phyloP scores from a whole-genome alignment of 1,140 invertebrate species.

The Cydia pomonella region DNA sequence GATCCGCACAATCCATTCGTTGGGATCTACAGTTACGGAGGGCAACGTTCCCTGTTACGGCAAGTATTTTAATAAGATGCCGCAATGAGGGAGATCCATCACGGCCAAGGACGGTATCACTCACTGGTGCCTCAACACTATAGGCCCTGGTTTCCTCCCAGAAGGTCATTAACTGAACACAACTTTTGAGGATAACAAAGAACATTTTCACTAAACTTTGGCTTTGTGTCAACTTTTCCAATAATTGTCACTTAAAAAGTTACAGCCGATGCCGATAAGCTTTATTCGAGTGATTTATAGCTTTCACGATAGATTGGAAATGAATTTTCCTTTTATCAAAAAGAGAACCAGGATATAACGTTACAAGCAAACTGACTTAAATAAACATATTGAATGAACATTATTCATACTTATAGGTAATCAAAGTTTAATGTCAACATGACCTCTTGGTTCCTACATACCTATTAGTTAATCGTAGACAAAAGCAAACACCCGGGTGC shows the following conservation, averaged over 20 bases:
- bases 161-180: slow-evolving; percentile 40
- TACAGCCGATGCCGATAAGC: slow-evolving; percentile 12
- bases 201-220: slow-evolving; percentile 18
- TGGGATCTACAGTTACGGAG: slow-evolving; percentile 16
- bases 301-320: slow-evolving; percentile 3
- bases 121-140: slow-evolving; percentile 45
- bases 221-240: slow-evolving; percentile 31
- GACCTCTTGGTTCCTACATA: slow-evolving; percentile 23
- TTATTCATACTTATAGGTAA: slow-evolving; percentile 9
- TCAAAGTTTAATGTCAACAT: slow-evolving; percentile 20
- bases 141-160: slow-evolving; percentile 39
- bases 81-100: slow-evolving; percentile 47
- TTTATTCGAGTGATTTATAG: slow-evolving; percentile 24
- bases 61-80: slow-evolving; percentile 44
- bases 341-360: not conserved
- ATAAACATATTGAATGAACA: slow-evolving; percentile 5
- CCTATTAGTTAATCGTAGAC: slow-evolving; percentile 24
- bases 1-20: slow-evolving; percentile 25
- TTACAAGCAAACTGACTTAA: not conserved
- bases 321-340: slow-evolving; percentile 1
- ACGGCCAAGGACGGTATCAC: slow-evolving; percentile 50
- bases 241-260: slow-evolving; percentile 33
- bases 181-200: slow-evolving; percentile 10
- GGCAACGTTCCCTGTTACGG: slow-evolving; percentile 9
- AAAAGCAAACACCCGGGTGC: slow-evolving; percentile 21